Percentiles rank a stretch among this genome's conserved stretches.
Conservation (phyloP, 2,113 vertebrate genomes). For the Ceyx melanurus region DNA sequence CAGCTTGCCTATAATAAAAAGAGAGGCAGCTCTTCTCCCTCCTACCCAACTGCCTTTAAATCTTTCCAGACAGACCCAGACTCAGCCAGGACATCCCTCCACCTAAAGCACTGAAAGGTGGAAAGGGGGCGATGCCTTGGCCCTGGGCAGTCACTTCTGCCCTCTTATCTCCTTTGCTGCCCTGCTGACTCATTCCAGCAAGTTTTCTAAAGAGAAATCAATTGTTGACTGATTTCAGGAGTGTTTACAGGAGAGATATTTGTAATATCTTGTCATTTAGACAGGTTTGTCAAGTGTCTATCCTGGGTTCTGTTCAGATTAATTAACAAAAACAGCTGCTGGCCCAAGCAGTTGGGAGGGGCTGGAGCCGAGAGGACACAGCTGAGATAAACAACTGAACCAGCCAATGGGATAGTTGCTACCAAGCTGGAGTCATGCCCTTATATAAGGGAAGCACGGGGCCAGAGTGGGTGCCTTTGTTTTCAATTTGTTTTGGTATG, state of each 20-base stretch:
- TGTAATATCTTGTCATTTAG: background rate
- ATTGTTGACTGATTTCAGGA: background rate
- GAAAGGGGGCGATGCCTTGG: rapidly evolving
- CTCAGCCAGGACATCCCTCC: background rate
- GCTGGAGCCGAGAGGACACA: no score
- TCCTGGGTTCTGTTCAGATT: no score
- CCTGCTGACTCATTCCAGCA: background rate
- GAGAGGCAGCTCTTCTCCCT: background rate
- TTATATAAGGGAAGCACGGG: no score
- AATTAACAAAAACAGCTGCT: no score
- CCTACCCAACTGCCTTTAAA: background rate
- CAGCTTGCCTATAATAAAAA: background rate
- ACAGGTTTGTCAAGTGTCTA: background rate
- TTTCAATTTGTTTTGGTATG: no score
- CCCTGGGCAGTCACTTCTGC: background rate
- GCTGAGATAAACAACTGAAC: no score
- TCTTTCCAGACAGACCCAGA: background rate
- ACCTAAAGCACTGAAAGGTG: rapidly evolving
- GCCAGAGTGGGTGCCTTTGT: no score
- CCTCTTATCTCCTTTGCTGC: background rate
- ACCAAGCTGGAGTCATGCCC: no score
- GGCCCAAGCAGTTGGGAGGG: no score
- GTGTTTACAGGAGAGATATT: background rate
- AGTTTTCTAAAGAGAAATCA: background rate
- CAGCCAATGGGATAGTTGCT: no score